A percentile compares a stretch with the other conserved stretches of the same genome.
Conservation (phyloP, 2,797 vertebrate species). For the Peromyscus melanophrys region DNA sequence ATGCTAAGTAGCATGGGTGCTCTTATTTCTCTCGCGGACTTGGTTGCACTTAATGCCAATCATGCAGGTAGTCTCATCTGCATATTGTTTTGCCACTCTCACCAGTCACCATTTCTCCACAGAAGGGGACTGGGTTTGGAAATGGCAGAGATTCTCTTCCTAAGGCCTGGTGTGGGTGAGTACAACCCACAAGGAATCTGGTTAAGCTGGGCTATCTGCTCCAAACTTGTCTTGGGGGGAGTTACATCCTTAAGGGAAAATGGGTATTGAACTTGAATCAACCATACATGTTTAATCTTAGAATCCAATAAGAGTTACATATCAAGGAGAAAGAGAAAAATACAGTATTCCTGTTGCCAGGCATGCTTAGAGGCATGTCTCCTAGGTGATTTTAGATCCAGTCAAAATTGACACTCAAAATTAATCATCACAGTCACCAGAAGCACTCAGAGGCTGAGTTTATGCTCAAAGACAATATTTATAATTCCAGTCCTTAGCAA, state of each 20-base stretch:
- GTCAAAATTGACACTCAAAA: not conserved
- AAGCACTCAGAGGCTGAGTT: not conserved
- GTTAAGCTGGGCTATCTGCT: not conserved
- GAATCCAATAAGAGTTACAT: not conserved
- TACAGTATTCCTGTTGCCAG: not conserved
- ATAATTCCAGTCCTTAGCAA: not conserved
- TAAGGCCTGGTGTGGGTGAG: not conserved
- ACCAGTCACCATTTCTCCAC: not conserved
- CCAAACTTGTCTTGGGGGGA: not conserved
- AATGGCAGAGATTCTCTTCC: not conserved
- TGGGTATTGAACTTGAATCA: not conserved
- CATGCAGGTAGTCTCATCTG: not conserved
- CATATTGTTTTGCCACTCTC: not conserved
- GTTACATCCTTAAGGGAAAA: not conserved
- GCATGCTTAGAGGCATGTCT: not conserved
- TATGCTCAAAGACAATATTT: conserved; percentile 16
- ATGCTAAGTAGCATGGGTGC: not conserved
- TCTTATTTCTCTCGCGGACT: not conserved
- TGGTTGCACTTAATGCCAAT: not conserved
- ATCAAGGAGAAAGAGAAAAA: not conserved
- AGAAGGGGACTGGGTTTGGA: not conserved
- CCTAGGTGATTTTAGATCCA: not conserved
- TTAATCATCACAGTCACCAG: not conserved
- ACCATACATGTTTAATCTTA: not conserved
- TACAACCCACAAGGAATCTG: not conserved